A percentile compares a stretch with the other conserved stretches of the same genome.
Evolutionary conservation across 2,113 vertebrate species (phyloP).

Genomic region (Sceloporus tristichus): DNA sequence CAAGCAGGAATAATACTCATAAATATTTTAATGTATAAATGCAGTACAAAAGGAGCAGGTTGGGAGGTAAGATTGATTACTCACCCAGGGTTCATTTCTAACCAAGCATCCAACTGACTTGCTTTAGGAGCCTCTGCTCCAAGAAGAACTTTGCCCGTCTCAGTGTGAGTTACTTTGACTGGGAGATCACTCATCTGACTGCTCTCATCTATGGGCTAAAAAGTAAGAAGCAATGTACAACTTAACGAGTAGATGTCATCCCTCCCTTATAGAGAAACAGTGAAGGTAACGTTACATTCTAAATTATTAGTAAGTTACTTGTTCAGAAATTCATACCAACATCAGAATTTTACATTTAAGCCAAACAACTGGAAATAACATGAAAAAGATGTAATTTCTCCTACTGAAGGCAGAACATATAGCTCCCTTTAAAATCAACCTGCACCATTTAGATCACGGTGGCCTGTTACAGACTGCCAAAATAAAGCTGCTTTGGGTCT

Average conservation of each 20-base stretch:
- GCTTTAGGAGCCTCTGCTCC: slow-evolving; percentile 97
- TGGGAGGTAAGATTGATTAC: slow-evolving; percentile 6
- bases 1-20: neutral
- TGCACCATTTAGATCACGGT: neutral
- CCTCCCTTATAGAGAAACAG: neutral
- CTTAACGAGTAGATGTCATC: neutral
- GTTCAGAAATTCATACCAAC: neutral
- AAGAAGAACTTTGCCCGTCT: slow-evolving; percentile 95
- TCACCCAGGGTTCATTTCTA: slow-evolving; percentile 99
- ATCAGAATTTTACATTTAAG: neutral
- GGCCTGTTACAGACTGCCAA: too few relatives aligned
- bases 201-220: slow-evolving; percentile 95
- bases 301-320: slow-evolving; percentile 6
- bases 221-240: slow-evolving; percentile 15
- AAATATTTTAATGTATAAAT: neutral
- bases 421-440: neutral
- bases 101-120: slow-evolving; percentile 97
- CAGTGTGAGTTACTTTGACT: slow-evolving; percentile 97
- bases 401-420: neutral
- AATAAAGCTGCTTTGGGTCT: too few relatives aligned
- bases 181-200: slow-evolving; percentile 99
- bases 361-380: neutral
- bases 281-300: neutral
- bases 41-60: neutral
- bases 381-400: neutral